Conservation (phyloP, 2,888 invertebrate genomes). For the Alsophila aescularia region DNA sequence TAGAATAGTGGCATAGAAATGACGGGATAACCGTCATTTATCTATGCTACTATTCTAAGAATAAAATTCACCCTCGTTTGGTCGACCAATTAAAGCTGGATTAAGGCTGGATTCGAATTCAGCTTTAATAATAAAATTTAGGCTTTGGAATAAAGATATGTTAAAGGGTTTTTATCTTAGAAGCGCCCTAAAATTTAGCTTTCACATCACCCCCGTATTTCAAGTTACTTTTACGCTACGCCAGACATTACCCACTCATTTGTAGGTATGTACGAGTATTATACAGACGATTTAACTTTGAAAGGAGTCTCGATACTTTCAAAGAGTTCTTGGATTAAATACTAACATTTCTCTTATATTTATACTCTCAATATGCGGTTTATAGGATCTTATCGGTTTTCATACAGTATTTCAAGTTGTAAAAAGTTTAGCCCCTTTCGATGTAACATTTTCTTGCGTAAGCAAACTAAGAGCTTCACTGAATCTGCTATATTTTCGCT, state of each 20-base stretch:
- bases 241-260: conserved; percentile 26
- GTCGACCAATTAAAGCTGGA: too few species aligned
- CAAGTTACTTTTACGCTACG: conserved; percentile 12
- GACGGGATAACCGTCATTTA: too few species aligned
- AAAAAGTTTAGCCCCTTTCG: conserved; percentile 74
- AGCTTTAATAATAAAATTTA: too few species aligned
- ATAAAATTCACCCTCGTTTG: too few species aligned
- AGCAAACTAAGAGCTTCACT: conserved; percentile 43
- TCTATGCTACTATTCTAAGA: too few species aligned
- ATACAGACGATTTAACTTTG: conserved; percentile 29
- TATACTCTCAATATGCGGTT: conserved; percentile 60
- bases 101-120: too few species aligned
- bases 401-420: conserved; percentile 71
- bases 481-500: conserved; percentile 8
- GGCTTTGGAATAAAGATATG: too few species aligned
- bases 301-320: conserved; percentile 22
- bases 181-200: too few species aligned
- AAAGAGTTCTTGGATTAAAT: conserved; percentile 25
- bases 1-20: too few species aligned
- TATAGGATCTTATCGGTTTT: conserved; percentile 74
- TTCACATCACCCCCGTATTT: too few species aligned
- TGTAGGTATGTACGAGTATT: conserved; percentile 32
- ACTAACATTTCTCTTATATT: conserved; percentile 54
- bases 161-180: too few species aligned
- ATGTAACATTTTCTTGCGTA: conserved; percentile 64